Base-by-base conservation (phyloP, 2,113 vertebrate genomes). In the Carollia perspicillata region DNA sequence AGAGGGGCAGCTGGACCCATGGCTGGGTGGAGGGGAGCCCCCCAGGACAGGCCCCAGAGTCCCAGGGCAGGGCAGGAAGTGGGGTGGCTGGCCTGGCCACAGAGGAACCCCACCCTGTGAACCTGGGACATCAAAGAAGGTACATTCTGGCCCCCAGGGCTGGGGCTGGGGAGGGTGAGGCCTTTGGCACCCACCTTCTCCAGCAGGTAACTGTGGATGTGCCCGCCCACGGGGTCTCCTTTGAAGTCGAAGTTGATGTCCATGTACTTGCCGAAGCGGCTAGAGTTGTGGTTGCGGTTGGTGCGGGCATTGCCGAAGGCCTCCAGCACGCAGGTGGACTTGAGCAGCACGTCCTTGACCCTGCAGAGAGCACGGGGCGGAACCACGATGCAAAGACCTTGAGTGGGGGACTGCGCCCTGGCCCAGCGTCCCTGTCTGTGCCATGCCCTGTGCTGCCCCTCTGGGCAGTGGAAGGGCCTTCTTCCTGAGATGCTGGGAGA, bases 231-330 rank as follows among this genome's bases (percentile, higher is more conserved):
- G 3, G 99, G 99, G 26, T 99, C 99, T 0, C 99, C 99, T 40
- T 99, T 99, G 97, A 99, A 99, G 98, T 99, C 99, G 5, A 99
- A 99, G 98, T 99, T 99, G 98, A 99, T 99, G 98, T 99, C 99
- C 99, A 99, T 99, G 98, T 99, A 99, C 94, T 99, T 99, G 77
- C 99, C 99, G 0, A 99, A 99, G 95, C 99, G 99, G 97, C 99
- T 99, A 88, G 99, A 99, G 98, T 99, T 99, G 98, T 99, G 99
- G 2, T 99, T 99, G 74, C 99, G 99, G 95, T 99, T 99, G 42
- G 99, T 99, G 95, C 99, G 99, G 96, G 99, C 99, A 0, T 99
- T 99, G 77, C 99, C 99, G 0, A 99, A 99, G 87, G 99, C 99
- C 97, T 99, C 99, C 96, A 99, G 98, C 71, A 99, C 99, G 0